Percentiles rank a stretch among this genome's conserved stretches.
phyloP scores from a whole-genome alignment of 2,113 vertebrate species.

The Proteles cristata region DNA sequence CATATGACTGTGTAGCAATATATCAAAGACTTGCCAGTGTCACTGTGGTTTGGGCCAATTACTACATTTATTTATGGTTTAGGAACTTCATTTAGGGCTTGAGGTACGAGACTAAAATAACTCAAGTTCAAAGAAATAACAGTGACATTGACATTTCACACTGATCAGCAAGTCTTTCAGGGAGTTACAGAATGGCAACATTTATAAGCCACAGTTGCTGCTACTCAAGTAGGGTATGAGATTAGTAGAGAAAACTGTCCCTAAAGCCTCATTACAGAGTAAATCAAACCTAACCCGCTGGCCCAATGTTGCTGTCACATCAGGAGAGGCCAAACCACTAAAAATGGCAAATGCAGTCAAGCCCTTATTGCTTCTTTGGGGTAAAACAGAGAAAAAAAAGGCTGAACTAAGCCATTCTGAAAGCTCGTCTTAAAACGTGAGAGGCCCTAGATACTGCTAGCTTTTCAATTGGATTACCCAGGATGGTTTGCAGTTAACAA shows the following conservation, averaged over 20 bases:
- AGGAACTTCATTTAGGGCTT: constrained; percentile 65
- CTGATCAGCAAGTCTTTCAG: constrained; percentile 53
- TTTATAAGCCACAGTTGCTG: constrained; percentile 22
- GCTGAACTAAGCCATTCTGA: background rate
- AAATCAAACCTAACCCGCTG: constrained; percentile 61
- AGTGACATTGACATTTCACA: constrained; percentile 66
- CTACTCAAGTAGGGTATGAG: constrained; percentile 7
- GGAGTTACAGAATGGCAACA: constrained; percentile 61
- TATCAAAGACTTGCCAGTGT: constrained; percentile 65
- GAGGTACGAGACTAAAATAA: constrained; percentile 73
- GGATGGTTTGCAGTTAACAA: constrained; percentile 48
- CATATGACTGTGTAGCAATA: constrained; percentile 50
- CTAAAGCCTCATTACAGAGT: constrained; percentile 53
- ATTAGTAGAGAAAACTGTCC: constrained; percentile 56
- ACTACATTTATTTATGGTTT: constrained; percentile 77
- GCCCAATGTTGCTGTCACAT: background rate
- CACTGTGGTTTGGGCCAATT: constrained; percentile 68
- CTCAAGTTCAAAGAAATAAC: constrained; percentile 74
- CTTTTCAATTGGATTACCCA: background rate
- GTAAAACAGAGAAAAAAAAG: background rate
- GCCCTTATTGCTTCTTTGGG: background rate
- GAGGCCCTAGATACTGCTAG: background rate
- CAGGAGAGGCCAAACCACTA: background rate
- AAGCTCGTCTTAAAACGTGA: background rate
- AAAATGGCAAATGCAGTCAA: constrained; percentile 27